Conservation (phyloP, 2,888 invertebrate genomes). For the Bellardia bayeri region DNA sequence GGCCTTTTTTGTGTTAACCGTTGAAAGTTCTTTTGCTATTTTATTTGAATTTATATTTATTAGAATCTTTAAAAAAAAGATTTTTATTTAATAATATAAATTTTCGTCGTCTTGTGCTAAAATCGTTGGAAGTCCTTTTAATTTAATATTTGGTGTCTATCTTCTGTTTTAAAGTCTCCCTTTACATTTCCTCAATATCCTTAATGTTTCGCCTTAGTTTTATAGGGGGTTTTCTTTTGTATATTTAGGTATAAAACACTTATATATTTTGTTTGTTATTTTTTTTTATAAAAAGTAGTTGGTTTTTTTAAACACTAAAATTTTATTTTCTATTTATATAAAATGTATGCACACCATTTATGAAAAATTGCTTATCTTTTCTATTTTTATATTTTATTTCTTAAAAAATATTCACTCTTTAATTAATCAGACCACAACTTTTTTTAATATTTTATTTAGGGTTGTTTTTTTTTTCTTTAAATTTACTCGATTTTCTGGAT, state of each 20-base stretch:
- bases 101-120: slow-evolving; percentile 81
- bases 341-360: slow-evolving; percentile 70
- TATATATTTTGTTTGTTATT: slow-evolving; percentile 25
- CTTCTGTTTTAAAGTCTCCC: slow-evolving; percentile 8
- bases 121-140: slow-evolving; percentile 82
- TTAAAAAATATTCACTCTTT: slow-evolving; percentile 74
- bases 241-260: slow-evolving; percentile 67
- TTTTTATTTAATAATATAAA: slow-evolving; percentile 74
- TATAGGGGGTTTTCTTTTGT: slow-evolving; percentile 37
- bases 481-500: background rate
- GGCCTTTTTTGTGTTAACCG: slow-evolving; percentile 72
- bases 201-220: slow-evolving; percentile 48
- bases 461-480: slow-evolving; percentile 47
- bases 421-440: slow-evolving; percentile 72
- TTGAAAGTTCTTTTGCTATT: slow-evolving; percentile 61
- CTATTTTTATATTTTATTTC: slow-evolving; percentile 51
- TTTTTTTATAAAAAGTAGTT: slow-evolving; percentile 64
- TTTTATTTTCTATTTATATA: slow-evolving; percentile 55
- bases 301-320: slow-evolving; percentile 55
- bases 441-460: slow-evolving; percentile 55
- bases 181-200: slow-evolving; percentile 24
- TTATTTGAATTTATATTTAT: slow-evolving; percentile 41
- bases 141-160: slow-evolving; percentile 45
- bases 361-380: slow-evolving; percentile 72
- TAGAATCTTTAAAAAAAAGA: slow-evolving; percentile 62